Percentiles rank a stretch among this genome's conserved stretches.
Conservation (phyloP, 2,888 invertebrate species). For the Sphaeridia pumilis region DNA sequence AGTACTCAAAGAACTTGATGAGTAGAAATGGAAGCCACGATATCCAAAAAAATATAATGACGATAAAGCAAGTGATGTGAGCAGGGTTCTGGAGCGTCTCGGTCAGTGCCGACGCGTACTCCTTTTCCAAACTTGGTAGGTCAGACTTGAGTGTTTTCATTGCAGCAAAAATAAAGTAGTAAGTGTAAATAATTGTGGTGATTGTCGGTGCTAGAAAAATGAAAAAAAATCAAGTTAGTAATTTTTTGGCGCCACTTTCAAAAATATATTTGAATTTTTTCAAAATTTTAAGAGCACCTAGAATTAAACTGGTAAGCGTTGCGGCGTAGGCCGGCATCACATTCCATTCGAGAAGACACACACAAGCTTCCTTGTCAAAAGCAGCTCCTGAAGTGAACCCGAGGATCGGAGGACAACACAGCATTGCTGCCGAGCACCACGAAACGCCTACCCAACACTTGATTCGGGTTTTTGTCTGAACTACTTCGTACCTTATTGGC, state of each 20-base stretch:
- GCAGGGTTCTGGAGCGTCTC: conserved; percentile 87
- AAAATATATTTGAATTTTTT: too few relatives aligned
- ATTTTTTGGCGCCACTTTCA: too few relatives aligned
- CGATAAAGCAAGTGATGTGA: conserved; percentile 89
- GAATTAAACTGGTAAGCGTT: conserved; percentile 74
- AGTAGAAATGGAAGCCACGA: conserved; percentile 89
- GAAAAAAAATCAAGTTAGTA: too few relatives aligned
- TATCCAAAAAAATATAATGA: conserved; percentile 79
- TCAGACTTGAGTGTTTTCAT: conserved; percentile 73
- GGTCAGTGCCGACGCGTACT: conserved; percentile 77
- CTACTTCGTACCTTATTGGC: conserved; percentile 79
- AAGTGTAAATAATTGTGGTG: conserved; percentile 87
- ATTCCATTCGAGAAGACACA: conserved; percentile 94
- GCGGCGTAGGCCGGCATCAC: conserved; percentile 92
- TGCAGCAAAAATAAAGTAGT: conserved; percentile 87
- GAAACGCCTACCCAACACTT: conserved; percentile 98
- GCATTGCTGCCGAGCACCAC: conserved; percentile 90
- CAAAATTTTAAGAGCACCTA: too few relatives aligned
- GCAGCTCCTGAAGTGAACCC: conserved; percentile 76
- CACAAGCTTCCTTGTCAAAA: conserved; percentile 75
- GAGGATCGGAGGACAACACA: conserved; percentile 87
- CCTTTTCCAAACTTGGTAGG: conserved; percentile 76
- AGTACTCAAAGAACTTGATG: conserved; percentile 59
- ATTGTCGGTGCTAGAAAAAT: conserved; percentile 58
- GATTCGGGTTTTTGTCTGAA: conserved; percentile 74